Evolutionary conservation across 2,113 vertebrate species (phyloP), one percentile per base, ranked within the genome.

Genomic region (Microtus montanus): DNA sequence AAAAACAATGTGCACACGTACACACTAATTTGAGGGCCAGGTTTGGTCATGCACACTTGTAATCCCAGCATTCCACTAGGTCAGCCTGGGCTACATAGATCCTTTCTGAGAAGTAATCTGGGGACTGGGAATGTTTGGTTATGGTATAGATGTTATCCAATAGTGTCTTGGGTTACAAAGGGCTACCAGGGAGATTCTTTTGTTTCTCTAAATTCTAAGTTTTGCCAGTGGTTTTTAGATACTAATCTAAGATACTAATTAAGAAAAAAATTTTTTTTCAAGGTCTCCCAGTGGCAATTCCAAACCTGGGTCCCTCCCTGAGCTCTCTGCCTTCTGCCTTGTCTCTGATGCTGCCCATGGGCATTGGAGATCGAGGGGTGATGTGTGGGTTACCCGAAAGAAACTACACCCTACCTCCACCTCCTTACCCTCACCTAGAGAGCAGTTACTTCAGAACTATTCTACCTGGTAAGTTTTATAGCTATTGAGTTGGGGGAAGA

Each of bases 391-490:
- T 99, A 92, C 99, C 99, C 6, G 99, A 99, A 96, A 99, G 99
- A 97, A 99, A 99, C 98, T 99, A 99, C 96, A 98, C 99, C 79
- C 97, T 99, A 97, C 99, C 99, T 49, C 99, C 99, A 4, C 99
- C 99, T 70, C 99, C 99, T 0, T 99, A 99, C 98, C 99, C 99
- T 35, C 99, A 99, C 97, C 98, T 99, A 97, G 99, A 99, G 97
- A 99, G 99, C 98, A 99, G 99, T 98, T 99, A 99, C 96, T 99
- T 99, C 98, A 98, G 99, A 96, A 99, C 99, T 98, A 99, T 99
- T 97, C 98, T 99, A 97, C 99, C 99, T 98, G 99, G 99, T 99
- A 95, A 97, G 98, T 97, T 33, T 86, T 71, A 14, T 0, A 35
- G 41, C 82, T 79, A 38, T 26, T 71, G 52, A 8, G 75, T 73